Evolutionary conservation across 2,113 vertebrate species (phyloP).

Genomic region (Rhynchomys soricoides): DNA sequence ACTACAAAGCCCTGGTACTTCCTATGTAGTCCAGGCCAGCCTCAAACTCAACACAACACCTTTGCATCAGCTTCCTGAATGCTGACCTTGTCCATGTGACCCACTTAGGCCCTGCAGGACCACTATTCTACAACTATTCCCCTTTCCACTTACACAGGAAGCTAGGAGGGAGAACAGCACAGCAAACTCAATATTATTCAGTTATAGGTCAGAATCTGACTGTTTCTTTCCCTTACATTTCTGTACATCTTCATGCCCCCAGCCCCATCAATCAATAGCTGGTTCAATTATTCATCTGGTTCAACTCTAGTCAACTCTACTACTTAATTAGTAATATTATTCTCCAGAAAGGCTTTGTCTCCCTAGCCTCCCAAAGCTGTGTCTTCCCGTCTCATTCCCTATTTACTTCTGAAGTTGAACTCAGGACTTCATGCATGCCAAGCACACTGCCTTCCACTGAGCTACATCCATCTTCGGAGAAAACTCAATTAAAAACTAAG

Average conservation of each 20-base stretch:
- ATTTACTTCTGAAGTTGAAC: neutral
- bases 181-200: neutral
- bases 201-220: neutral
- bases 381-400: neutral
- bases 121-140: neutral
- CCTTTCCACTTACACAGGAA: neutral
- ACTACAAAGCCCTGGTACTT: neutral
- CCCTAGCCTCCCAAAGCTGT: neutral
- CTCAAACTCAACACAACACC: neutral
- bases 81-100: neutral
- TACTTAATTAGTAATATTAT: neutral
- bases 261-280: neutral
- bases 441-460: neutral
- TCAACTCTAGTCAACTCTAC: neutral
- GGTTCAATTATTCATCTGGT: neutral
- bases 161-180: neutral
- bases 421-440: neutral
- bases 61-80: no score
- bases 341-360: neutral
- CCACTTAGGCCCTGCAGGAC: neutral
- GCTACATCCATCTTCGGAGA: neutral
- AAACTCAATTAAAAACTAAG: neutral
- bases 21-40: neutral
- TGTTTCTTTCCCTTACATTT: neutral
- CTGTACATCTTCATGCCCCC: neutral